A percentile compares a stretch with the other conserved stretches of the same genome.
phyloP scores from a whole-genome alignment of 2,113 vertebrate genomes.

The Rhombomys opimus region DNA sequence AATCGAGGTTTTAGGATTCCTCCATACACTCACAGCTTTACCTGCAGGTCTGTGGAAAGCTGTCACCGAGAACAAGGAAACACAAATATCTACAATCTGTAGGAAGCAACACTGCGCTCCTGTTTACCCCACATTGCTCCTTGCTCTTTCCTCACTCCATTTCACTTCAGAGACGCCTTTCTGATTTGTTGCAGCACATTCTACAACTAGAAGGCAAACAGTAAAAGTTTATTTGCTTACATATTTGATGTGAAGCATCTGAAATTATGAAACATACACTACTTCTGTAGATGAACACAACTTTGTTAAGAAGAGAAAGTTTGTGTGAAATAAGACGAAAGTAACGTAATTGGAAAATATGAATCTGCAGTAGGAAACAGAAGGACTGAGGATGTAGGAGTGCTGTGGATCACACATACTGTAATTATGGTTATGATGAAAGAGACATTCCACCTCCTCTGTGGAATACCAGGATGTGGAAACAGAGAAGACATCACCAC shows the following conservation, averaged over 20 bases:
- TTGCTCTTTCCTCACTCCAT: neutral
- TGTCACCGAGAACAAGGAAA: neutral
- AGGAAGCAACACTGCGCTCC: neutral
- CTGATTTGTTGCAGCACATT: neutral
- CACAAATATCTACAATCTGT: neutral
- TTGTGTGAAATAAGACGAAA: neutral
- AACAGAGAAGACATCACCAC: neutral
- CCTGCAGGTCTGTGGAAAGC: neutral
- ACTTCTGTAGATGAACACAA: neutral
- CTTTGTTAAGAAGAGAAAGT: neutral
- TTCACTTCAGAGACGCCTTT: neutral
- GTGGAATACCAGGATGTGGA: neutral
- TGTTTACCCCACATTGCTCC: rapidly evolving
- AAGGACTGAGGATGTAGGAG: neutral
- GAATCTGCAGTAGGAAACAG: neutral
- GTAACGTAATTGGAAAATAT: neutral
- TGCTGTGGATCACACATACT: neutral
- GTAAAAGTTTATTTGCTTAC: neutral
- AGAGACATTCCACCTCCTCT: neutral
- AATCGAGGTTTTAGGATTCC: neutral
- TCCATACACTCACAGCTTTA: neutral
- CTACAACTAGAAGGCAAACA: neutral
- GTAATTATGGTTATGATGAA: neutral
- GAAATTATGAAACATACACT: neutral
- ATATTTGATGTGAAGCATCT: neutral